Evolutionary conservation across 92 coral and sea anemone species (phyloP), one percentile per base, ranked within the genome.

Genomic region (Parazoanthus atlanticus): DNA sequence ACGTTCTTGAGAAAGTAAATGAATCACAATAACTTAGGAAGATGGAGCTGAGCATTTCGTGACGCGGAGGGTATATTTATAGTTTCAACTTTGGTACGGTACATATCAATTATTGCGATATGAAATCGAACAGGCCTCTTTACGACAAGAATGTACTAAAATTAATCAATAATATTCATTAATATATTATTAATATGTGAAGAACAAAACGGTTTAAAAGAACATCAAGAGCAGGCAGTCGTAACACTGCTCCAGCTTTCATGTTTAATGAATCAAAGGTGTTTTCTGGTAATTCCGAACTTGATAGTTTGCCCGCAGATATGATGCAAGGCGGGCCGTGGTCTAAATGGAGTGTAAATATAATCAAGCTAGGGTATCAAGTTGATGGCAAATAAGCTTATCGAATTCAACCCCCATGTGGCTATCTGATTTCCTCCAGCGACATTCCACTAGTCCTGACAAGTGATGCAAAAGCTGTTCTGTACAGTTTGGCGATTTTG

Each of bases 361-460:
- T 67, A 82, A 66, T 82, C 61, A 82, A 82, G 76, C 76, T 34
- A 67, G 25, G 56, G 76, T 70, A 71, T 84, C 78, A 5, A 19
- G 65, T 70, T 70, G 43, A 41, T 65, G 19, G 65, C 26, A 69
- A 84, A 84, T 70, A 31, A 46, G 78, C 87, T 84, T 84, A 70
- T 46, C 87, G 52, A 46, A 43, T n/a, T 46, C 76, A 28, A 29
- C 67, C 65, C 87, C 87, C 58, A 43, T 29, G 87, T n/a, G 87
- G 65, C 67, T 71, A 84, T 84, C 87, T 16, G 41, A 19, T 84
- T 84, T 69, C 87, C 78, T 40, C 58, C 87, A 41, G 25, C 78
- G 78, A 73, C 87, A 84, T 84, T 84, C 87, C 78, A 52, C 78
- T 10, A 16, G 70, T 46, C 78, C 54, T 84, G 87, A 84, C 87